Percentiles rank a stretch among this genome's conserved stretches.
phyloP scores from a whole-genome alignment of 1,140 invertebrate genomes.

The Caerostris darwini region DNA sequence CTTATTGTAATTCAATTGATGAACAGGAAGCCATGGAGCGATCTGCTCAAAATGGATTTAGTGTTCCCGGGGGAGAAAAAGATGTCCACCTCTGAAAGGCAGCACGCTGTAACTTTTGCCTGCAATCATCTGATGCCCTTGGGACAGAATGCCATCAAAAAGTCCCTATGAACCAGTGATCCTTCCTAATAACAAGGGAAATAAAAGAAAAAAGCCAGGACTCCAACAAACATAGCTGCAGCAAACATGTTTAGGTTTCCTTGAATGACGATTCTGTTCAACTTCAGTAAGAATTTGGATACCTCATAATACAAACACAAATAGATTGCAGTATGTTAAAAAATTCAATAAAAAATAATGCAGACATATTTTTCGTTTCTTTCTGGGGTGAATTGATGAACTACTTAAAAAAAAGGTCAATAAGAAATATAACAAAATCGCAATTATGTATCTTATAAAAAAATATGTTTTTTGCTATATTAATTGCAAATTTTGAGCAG shows the following conservation, averaged over 20 bases:
- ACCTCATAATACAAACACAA: too few relatives aligned
- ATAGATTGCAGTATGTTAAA: too few relatives aligned
- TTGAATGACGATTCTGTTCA: background rate
- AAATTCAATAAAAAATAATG: too few relatives aligned
- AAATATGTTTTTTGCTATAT: too few relatives aligned
- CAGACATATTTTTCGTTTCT: too few relatives aligned
- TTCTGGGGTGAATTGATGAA: too few relatives aligned
- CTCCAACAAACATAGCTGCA: background rate
- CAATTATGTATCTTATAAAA: too few relatives aligned
- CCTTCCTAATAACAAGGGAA: background rate
- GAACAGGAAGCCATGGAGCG: background rate
- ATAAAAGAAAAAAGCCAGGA: background rate
- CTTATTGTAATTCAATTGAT: constrained; percentile 28
- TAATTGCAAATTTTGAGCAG: too few relatives aligned
- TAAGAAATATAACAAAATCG: too few relatives aligned
- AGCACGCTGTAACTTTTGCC: background rate
- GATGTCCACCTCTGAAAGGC: background rate
- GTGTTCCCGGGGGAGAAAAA: background rate
- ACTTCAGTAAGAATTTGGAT: too few relatives aligned
- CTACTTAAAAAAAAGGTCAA: too few relatives aligned
- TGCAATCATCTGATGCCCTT: background rate
- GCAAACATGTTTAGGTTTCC: background rate
- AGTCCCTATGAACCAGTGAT: background rate
- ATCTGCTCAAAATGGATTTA: constrained; percentile 7
- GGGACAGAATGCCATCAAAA: background rate